Evolutionary conservation across 1,140 invertebrate genomes (phyloP), one percentile per base, ranked within the genome.

Genomic region (Pseudomyrmex gracilis): DNA sequence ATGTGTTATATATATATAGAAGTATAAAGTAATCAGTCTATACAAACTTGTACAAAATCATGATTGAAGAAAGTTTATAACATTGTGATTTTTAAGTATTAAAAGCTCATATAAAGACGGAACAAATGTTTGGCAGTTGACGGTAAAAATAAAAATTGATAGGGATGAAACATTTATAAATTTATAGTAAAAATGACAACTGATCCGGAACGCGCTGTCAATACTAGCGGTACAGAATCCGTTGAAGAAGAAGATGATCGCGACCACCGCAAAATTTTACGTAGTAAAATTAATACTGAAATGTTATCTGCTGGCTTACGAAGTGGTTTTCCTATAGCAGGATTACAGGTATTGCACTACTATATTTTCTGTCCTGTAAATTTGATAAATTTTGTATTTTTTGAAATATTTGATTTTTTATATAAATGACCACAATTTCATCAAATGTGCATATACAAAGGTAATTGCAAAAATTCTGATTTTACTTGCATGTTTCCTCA

Each of bases 141-240:
- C n/a, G 8, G 2, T 24, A 61, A 67, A 80, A 9, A 51, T 53
- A 13, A 51, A 10, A 55, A 22, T 78, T 77, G 71, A 77, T 66
- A 66, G 51, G 20, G 47, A 88, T 34, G 34, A 34, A 34, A 61
- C 71, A 86, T 90, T 76, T 87, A 34, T 34, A 34, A 63, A 73
- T 83, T 87, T 87, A 13, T 89, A 91, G 88, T 89, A 90, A 83
- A 83, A 71, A 93, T 93, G 92, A 90, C 90, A 82, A 87, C 85
- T 74, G 91, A 93, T 88, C 90, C 92, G 85, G 91, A 93, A 70
- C 90, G 90, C 73, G 89, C 89, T 76, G 86, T 80, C 34, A 86
- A 91, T 87, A 73, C 77, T 64, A 93, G 91, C 77, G 91, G 92
- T 85, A 83, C 91, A 82, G 92, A 93, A 82, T 92, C 91, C 45